Evolutionary conservation across 2,888 invertebrate species (phyloP), one percentile per base, ranked within the genome.

Genomic region (Drosophila rellima): DNA sequence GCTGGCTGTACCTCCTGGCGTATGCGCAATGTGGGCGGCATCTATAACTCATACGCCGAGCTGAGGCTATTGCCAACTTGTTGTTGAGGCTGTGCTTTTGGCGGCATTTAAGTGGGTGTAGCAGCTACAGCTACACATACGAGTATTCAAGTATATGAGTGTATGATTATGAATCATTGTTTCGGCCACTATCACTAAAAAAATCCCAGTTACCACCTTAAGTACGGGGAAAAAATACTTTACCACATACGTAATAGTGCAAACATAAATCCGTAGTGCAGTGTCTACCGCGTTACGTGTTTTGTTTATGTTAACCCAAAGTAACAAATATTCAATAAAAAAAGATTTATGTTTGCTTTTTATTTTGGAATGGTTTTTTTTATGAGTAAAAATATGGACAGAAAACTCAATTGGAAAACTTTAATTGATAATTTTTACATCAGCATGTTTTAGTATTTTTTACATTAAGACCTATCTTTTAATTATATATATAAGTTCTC

Each of bases 1-100:
- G 55, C n/a, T 23, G 31, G 52, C 10, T 40, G 55, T 47, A 78
- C 50, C 45, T 7, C 76, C 48, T 42, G 88, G 82, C 88, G 88
- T 79, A 80, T 80, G 70, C 64, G 82, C 82, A 78, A 78, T 82
- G 78, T 78, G 65, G 78, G 78, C 78, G 78, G 60, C 70, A 62
- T 56, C 73, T 44, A 55, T 17, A 31, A 44, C 54, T 57, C 67
- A 60, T 71, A 66, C 52, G 51, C 51, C 50, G 17, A 52, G 56
- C n/a, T n/a, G n/a, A n/a, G n/a, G n/a, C 45, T 26, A 62, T 67
- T 68, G 67, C 52, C 56, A 61, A 42, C 52, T 51, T 37, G 55
- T 26, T 23, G 51, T 54, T 48, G 78, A 39, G 40, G 44, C 47
- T 78, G 39, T 26, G 35, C 35, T 33, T 40, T 40, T 60, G 47